Percentiles rank a stretch among this genome's conserved stretches.
Evolutionary conservation across 2,888 invertebrate genomes (phyloP).

Genomic region (Cerceris ruficornis): DNA sequence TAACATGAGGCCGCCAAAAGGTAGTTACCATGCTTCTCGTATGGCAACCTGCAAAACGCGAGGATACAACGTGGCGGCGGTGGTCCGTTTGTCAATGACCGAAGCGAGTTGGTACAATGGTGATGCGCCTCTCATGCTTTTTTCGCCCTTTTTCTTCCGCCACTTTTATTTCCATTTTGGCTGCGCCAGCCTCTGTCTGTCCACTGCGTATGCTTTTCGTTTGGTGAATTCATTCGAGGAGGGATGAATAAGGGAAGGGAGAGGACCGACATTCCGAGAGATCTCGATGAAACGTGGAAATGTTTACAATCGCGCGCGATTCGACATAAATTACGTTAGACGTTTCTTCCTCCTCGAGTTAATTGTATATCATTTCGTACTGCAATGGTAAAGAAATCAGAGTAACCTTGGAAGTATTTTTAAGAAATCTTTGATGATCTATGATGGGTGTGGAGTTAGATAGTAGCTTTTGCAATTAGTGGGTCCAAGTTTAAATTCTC

Average conservation of each 20-base stretch:
- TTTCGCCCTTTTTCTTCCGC: conserved; percentile 31
- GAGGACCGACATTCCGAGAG: background rate
- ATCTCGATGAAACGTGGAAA: conserved; percentile 3
- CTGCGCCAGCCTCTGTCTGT: conserved; percentile 46
- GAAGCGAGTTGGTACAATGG: conserved; percentile 57
- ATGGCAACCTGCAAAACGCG: conserved; percentile 45
- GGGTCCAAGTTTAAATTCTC: too few relatives aligned
- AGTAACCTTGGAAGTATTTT: too few relatives aligned
- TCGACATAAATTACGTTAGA: background rate
- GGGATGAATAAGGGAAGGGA: conserved; percentile 31
- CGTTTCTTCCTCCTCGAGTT: too few relatives aligned
- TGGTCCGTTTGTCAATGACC: conserved; percentile 67
- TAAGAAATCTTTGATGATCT: too few relatives aligned
- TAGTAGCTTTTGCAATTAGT: too few relatives aligned
- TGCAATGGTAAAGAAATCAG: too few relatives aligned
- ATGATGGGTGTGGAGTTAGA: too few relatives aligned
- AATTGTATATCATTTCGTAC: too few relatives aligned
- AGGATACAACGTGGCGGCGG: conserved; percentile 48
- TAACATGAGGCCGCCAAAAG: conserved; percentile 55
- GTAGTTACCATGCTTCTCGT: conserved; percentile 45
- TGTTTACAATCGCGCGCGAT: conserved; percentile 1
- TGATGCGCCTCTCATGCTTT: conserved; percentile 39
- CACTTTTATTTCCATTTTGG: conserved; percentile 60
- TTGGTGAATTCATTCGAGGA: conserved; percentile 49
- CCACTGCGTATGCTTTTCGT: conserved; percentile 44